phyloP scores from a whole-genome alignment of 2,113 vertebrate genomes.

The Rynchops niger region DNA sequence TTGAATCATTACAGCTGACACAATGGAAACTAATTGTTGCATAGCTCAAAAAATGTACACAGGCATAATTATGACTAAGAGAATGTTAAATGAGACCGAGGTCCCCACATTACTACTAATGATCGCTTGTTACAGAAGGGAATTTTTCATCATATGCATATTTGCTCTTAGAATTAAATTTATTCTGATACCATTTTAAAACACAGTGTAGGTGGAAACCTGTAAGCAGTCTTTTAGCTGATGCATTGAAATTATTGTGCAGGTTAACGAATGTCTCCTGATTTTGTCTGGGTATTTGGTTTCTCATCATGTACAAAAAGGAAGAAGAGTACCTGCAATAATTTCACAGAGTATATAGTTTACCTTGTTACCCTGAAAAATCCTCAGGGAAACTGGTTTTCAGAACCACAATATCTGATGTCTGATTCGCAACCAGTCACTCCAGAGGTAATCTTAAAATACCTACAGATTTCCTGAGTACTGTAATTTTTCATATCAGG shows the following conservation, averaged over 20 bases:
- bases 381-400: constrained; percentile 20
- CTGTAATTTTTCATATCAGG: not conserved
- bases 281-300: not conserved
- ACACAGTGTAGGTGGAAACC: not conserved
- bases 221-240: not conserved
- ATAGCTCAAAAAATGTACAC: not conserved
- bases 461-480: not conserved
- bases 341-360: constrained; percentile 18
- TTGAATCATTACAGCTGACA: not conserved
- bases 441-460: not conserved
- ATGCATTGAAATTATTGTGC: not conserved
- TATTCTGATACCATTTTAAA: not conserved
- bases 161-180: not conserved
- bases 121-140: not conserved
- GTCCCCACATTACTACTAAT: not conserved
- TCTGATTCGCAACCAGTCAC: constrained; percentile 11
- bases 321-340: not conserved
- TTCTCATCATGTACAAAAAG: not conserved
- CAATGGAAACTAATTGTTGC: not conserved
- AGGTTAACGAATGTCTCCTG: not conserved
- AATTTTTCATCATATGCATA: not conserved
- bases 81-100: not conserved
- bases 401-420: constrained; percentile 2
- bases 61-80: not conserved
- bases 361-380: constrained; percentile 4